Base-by-base conservation (phyloP, 2,888 invertebrate species). In the Leucophenga maculata region DNA sequence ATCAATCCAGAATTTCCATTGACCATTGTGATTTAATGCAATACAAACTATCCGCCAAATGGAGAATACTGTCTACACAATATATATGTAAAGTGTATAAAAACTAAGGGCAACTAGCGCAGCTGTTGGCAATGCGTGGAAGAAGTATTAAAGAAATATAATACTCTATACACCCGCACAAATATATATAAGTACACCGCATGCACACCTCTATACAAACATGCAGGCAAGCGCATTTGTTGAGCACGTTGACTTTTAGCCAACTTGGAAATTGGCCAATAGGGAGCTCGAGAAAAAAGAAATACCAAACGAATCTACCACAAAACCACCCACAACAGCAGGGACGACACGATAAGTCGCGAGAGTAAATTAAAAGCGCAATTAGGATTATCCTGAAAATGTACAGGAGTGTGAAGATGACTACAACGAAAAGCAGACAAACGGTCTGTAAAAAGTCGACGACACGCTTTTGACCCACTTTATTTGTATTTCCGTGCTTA, bases 381-480 rank as follows among this genome's bases (percentile, higher is more conserved):
- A 80, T 82, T 75, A 77, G 72, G 75, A 78, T 80, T 74, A 82
- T 80, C 69, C 74, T 70, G 66, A 62, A 72, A 79, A 71, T 72
- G 72, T 26, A n/a, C n/a, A n/a, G n/a, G n/a, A n/a, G 26, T 69
- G 72, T 67, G 77, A 68, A 76, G 73, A 50, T 18, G 11, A 62
- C 64, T 8, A 18, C 44, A 26, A 14, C 50, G 66, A 16, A 31
- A 6, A 32, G 54, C 13, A 44, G 22, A 26, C 11, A 39, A 31
- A 50, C 54, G 31, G 65, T 18, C 39, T 11, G 22, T 68, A 52
- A 52, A 70, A 62, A 65, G 50, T 31, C 22, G 55, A 67, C 46
- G 32, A 68, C 72, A 74, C 70, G 72, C 74, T 75, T 75, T 75
- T 75, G 81, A 76, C 83, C 81, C 74, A 75, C 73, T 80, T 82